Evolutionary conservation across 2,888 invertebrate species (phyloP), one percentile per base, ranked within the genome.

Genomic region (Aplocera efformata): DNA sequence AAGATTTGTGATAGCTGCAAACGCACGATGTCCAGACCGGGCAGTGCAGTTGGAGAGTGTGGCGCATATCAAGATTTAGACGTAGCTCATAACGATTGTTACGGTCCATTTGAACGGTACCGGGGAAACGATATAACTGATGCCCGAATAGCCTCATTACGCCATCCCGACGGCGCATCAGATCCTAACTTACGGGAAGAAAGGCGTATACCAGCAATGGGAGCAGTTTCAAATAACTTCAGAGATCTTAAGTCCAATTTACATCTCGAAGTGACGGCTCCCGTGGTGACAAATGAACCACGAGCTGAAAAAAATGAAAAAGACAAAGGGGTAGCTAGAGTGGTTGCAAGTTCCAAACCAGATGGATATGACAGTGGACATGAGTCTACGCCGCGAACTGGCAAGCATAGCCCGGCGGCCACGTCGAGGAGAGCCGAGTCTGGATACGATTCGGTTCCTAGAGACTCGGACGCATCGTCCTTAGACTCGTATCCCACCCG

Each of bases 101-200:
- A 77, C 33, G 88, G 90, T n/a, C 90, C 94, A 67, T 91, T 91
- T 69, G 89, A 94, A 77, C 88, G 94, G 74, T 90, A 93, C 79
- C 66, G 79, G 39, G 79, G 81, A 8, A 85, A 88, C 46, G 90
- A 91, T 37, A 82, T 84, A 39, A 80, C 88, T 32, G 88, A 88
- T 51, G 80, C 86, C 7, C 89, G 91, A 53, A 91, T 92, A 66
- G 94, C 95, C 22, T 92, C 93, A 45, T 76, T 96, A 35, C 90
- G 96, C 50, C 95, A 96, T 83, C 97, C 97, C 3, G 97, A 97
- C 64, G 97, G 97, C 30, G 96, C 97, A 33, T 97, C 97, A 11
- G 97, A 97, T 89, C 97, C 97, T 9, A 96, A 96, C 84, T 89
- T 97, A 60, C 90, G 92, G 40, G 94, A 93, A 72, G 92, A 92